Conservation (phyloP, 2,113 vertebrate species). For the Muntiacus muntjak region DNA sequence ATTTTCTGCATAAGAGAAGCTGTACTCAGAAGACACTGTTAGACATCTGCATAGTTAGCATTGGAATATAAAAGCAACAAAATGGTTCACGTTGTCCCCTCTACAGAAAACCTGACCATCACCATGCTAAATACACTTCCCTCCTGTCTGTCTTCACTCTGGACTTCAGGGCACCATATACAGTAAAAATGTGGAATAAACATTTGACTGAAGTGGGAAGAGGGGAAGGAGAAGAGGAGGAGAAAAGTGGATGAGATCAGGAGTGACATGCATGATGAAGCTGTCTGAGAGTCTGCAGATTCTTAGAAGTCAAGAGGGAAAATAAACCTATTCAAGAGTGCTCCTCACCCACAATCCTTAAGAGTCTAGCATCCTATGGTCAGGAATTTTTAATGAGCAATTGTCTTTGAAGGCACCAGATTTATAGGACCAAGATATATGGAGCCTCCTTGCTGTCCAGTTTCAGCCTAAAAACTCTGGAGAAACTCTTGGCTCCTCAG, state of each 20-base stretch:
- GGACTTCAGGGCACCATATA: background rate
- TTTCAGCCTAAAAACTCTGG: background rate
- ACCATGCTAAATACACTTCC: background rate
- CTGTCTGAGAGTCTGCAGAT: background rate
- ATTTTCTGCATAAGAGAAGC: background rate
- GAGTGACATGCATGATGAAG: background rate
- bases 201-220: background rate
- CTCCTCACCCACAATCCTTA: background rate
- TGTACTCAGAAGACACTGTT: background rate
- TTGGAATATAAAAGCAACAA: background rate
- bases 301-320: conserved; percentile 1
- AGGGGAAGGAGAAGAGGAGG: background rate
- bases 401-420: background rate
- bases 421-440: background rate
- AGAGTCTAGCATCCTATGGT: background rate
- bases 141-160: background rate
- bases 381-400: background rate
- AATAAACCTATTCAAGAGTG: background rate
- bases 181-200: background rate
- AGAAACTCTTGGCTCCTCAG: background rate
- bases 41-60: background rate
- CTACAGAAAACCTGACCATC: background rate
- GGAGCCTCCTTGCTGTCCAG: background rate
- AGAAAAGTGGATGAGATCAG: background rate
- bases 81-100: background rate